Base-by-base conservation (phyloP, 1,140 invertebrate species). In the Drosophila punjabiensis region DNA sequence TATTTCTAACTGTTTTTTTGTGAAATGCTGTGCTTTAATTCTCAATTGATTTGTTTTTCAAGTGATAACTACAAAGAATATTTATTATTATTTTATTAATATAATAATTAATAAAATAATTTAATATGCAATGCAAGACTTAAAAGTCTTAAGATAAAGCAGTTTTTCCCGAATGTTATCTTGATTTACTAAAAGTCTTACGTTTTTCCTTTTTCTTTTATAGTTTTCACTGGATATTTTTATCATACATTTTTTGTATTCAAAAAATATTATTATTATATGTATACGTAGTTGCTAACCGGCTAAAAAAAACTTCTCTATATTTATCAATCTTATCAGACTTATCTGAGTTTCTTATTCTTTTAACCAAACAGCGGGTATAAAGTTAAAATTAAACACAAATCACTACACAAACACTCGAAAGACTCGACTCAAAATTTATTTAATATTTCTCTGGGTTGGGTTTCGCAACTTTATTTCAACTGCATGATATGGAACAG, bases 401-500 rank as follows among this genome's bases (percentile, higher is more conserved):
- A 35, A 14, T 35, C 50, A 20, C 30, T 55, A 16, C 6, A 14
- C 30, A 11, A 18, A 10, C 32, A 33, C 11, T 8, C 4, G 5
- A 14, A 14, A 35, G 2, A 55, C 52, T 55, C 33, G 1, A 24
- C 0, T 39, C n/a, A 0, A 18, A 18, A 53, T 13, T 10, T 32
- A 4, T 5, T 2, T 18, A 18, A 53, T 53, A 53, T 33, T 53
- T 30, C 16, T 52, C 28, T 2, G 5, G 9, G 1, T 28, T 52
- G 2, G 0, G 2, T 3, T 9, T 24, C 3, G 16, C 8, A 43
- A 53, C 9, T 41, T 73, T 59, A 48, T 43, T 41, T 7, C 33
- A 41, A 76, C 47, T 52, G 52, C 39, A 60, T 33, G 9, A 24
- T 37, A 28, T 53, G 53, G 9, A 60, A 20, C 20, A 50, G 20